Evolutionary conservation across 2,888 invertebrate species (phyloP).

Genomic region (Metallyticus violacea): DNA sequence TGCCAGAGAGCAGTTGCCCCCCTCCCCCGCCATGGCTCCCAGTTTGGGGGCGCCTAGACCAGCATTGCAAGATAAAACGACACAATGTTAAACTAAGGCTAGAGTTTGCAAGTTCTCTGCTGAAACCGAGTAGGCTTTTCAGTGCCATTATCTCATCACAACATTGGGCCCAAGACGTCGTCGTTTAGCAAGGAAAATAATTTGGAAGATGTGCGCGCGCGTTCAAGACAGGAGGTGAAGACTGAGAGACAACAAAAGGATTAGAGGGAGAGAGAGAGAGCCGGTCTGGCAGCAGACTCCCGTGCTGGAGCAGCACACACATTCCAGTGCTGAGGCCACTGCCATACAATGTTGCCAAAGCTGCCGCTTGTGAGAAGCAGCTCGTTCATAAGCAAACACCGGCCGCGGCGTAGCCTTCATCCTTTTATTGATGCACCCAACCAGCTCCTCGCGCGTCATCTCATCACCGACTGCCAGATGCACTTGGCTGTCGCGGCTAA

Average conservation of each 20-base stretch:
- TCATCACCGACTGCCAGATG: not conserved
- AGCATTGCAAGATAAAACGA: too few relatives aligned
- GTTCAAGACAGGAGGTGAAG: too few relatives aligned
- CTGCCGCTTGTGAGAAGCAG: not conserved
- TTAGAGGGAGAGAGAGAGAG: not conserved
- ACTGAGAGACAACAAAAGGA: not conserved
- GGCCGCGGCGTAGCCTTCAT: too few relatives aligned
- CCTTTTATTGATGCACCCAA: not conserved
- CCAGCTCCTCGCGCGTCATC: not conserved
- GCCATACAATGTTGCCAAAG: conserved; percentile 1
- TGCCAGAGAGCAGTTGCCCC: not conserved
- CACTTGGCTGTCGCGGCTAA: too few relatives aligned
- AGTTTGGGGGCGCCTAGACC: not conserved
- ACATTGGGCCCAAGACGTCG: not conserved
- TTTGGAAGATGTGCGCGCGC: not conserved
- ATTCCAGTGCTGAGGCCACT: not conserved
- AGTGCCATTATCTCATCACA: not conserved
- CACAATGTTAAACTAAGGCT: not conserved
- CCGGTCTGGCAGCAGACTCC: not conserved
- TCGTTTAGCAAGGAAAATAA: not conserved
- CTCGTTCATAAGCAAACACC: not conserved
- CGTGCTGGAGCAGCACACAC: not conserved
- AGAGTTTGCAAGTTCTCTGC: not conserved
- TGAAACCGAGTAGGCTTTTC: not conserved
- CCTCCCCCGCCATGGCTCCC: not conserved